Evolutionary conservation across 2,888 invertebrate species (phyloP).

Genomic region (Agrenia bidenticulata): DNA sequence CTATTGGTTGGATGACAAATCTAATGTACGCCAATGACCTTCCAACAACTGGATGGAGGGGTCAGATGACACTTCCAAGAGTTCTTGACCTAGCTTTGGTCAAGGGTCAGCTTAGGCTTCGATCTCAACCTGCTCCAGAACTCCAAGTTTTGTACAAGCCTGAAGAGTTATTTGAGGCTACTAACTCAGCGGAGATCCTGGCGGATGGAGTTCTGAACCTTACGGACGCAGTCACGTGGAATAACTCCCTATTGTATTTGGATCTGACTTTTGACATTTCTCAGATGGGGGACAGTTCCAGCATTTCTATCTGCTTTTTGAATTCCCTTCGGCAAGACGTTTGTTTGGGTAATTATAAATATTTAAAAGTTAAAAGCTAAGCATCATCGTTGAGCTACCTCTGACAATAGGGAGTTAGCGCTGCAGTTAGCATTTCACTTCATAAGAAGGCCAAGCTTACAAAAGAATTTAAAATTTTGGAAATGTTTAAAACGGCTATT

Average conservation of each 20-base stretch:
- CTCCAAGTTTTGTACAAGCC: not conserved
- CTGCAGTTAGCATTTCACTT: no score
- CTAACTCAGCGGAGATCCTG: not conserved
- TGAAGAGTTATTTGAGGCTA: not conserved
- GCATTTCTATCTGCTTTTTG: conserved; percentile 30
- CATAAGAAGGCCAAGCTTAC: no score
- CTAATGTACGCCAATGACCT: conserved; percentile 34
- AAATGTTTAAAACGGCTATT: no score
- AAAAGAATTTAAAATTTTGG: no score
- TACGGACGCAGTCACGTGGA: not conserved
- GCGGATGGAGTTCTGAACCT: conserved; percentile 1
- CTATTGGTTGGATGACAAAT: conserved; percentile 49
- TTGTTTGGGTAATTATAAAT: conserved; percentile 9
- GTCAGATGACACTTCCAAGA: conserved; percentile 48
- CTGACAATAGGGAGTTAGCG: no score
- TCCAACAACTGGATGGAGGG: conserved; percentile 41
- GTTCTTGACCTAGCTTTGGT: conserved; percentile 12
- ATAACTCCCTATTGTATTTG: conserved; percentile 22
- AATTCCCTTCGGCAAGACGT: conserved; percentile 12
- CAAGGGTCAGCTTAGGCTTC: conserved; percentile 15
- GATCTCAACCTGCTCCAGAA: conserved; percentile 19
- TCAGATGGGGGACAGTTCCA: conserved; percentile 3
- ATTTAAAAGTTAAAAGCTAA: no score
- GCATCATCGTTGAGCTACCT: no score
- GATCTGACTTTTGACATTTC: conserved; percentile 28